A percentile compares a stretch with the other conserved stretches of the same genome.
phyloP scores from a whole-genome alignment of 2,113 vertebrate species.

The Oreochromis aureus region DNA sequence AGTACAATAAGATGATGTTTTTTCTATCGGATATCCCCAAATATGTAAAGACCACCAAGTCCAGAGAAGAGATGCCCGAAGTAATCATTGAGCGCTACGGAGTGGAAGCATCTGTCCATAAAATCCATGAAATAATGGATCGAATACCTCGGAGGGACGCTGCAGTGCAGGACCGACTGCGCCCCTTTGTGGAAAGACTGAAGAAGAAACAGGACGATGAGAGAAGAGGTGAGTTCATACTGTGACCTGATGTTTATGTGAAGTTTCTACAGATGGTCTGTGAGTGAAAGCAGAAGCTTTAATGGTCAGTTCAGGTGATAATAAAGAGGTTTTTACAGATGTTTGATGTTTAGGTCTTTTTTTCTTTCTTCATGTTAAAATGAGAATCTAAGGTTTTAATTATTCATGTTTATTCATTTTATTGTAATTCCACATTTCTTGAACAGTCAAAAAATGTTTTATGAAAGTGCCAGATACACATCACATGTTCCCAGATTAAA shows the following conservation, averaged over 20 bases:
- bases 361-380: neutral
- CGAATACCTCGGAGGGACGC: rapidly evolving
- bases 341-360: neutral
- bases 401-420: neutral
- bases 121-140: rapidly evolving
- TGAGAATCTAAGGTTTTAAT: neutral
- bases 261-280: neutral
- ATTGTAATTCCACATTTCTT: neutral
- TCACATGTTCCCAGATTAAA: too few relatives aligned
- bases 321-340: neutral
- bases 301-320: neutral
- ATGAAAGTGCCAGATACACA: too few relatives aligned
- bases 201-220: neutral
- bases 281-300: neutral
- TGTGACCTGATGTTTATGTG: neutral
- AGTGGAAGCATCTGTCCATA: rapidly evolving
- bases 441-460: neutral
- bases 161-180: neutral
- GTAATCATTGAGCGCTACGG: neutral
- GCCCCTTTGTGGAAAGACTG: neutral
- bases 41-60: rapidly evolving
- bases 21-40: too few relatives aligned
- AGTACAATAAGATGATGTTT: too few relatives aligned
- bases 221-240: neutral
- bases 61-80: neutral